Percentiles rank a stretch among this genome's conserved stretches.
phyloP scores from a whole-genome alignment of 2,888 invertebrate species.

The Tipula vernalis region DNA sequence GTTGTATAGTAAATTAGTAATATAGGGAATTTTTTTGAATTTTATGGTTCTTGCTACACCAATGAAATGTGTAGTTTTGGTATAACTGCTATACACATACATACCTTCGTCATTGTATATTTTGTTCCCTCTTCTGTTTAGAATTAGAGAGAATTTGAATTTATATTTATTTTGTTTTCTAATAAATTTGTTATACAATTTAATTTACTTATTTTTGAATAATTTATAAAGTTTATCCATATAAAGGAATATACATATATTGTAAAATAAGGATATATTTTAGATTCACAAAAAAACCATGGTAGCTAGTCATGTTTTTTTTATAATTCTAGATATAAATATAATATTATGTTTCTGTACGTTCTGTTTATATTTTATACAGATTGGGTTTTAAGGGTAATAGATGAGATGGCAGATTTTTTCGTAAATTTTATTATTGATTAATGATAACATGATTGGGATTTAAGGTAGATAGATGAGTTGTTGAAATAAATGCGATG shows the following conservation, averaged over 20 bases:
- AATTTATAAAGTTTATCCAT: not conserved
- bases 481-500: not conserved
- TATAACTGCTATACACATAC: not conserved
- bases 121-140: not conserved
- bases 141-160: not conserved
- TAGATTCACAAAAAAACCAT: not conserved
- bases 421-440: not conserved
- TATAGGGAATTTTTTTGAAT: not conserved
- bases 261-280: not conserved
- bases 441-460: not conserved
- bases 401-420: not conserved
- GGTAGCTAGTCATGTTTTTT: not conserved
- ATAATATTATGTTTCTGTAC: not conserved
- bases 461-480: not conserved
- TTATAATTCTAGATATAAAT: not conserved
- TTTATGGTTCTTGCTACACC: not conserved
- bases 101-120: not conserved
- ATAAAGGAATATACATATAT: not conserved
- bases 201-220: constrained; percentile 4
- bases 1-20: not conserved
- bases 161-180: not conserved
- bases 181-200: not conserved
- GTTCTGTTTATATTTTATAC: not conserved
- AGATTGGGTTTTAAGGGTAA: not conserved
- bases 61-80: not conserved